Evolutionary conservation across 2,113 vertebrate genomes (phyloP).

Genomic region (Colaptes auratus): DNA sequence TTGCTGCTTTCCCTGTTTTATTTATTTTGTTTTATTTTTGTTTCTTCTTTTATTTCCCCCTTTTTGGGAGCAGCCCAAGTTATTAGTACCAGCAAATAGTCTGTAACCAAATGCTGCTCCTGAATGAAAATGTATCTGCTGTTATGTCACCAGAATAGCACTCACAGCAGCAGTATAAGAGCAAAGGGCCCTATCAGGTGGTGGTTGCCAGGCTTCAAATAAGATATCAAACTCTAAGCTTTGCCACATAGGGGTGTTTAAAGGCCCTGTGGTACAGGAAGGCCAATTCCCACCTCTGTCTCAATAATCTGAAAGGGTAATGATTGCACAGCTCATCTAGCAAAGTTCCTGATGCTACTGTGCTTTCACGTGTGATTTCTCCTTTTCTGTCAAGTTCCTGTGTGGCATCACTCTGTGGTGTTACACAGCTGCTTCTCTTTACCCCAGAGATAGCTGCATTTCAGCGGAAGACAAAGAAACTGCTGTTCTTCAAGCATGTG

Average conservation of each 20-base stretch:
- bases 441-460: slow-evolving; percentile 4
- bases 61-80: background rate
- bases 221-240: slow-evolving; percentile 23
- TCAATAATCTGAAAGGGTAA: background rate
- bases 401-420: background rate
- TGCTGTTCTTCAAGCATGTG: slow-evolving; percentile 20
- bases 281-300: slow-evolving; percentile 9
- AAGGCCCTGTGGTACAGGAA: background rate
- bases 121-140: background rate
- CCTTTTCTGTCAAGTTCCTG: slow-evolving; percentile 36
- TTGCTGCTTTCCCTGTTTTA: background rate
- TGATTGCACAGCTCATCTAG: slow-evolving; percentile 13
- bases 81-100: background rate
- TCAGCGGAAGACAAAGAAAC: slow-evolving; percentile 41
- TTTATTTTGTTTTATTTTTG: too few species aligned
- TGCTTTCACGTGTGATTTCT: background rate
- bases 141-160: background rate
- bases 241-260: background rate
- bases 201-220: slow-evolving; percentile 21
- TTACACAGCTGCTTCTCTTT: slow-evolving; percentile 34
- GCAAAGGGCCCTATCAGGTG: background rate
- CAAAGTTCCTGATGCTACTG: background rate
- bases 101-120: background rate
- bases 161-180: background rate
- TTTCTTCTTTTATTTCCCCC: background rate